These are phyloP conservation scores for Aporrectodea caliginosa DNA, from an alignment of 1,140 invertebrate species.

Conservation along the genomic window DNA sequence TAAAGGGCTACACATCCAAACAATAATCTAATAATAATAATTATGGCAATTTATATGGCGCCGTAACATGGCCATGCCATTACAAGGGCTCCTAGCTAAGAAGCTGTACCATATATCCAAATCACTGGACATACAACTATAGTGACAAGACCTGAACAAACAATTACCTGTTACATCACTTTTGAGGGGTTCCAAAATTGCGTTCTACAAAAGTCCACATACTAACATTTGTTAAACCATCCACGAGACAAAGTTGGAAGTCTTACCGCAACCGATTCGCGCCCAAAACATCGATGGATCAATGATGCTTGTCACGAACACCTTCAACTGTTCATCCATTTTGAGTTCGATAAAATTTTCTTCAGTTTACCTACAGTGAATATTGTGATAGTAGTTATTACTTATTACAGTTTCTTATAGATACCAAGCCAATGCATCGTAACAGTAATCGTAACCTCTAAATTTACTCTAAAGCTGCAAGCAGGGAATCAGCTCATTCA, in stretches of 20 bases:
- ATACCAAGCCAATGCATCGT: background rate
- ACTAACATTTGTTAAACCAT: background rate
- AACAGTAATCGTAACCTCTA: too few relatives aligned
- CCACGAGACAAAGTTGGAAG: too few relatives aligned
- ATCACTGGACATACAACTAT: too few relatives aligned
- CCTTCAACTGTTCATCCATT: conserved; percentile 2
- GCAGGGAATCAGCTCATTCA: too few relatives aligned
- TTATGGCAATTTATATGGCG: too few relatives aligned
- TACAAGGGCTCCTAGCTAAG: background rate
- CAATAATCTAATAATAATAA: too few relatives aligned
- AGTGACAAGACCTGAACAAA: background rate
- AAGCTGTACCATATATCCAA: background rate
- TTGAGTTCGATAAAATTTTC: background rate
- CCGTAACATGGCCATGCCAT: background rate
- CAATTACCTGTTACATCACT: background rate
- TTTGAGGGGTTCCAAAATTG: background rate
- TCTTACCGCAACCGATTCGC: background rate
- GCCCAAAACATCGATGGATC: background rate
- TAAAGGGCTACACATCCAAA: too few relatives aligned
- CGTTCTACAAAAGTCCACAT: background rate
- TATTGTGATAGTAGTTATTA: background rate
- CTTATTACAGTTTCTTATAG: background rate
- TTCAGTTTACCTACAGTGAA: background rate
- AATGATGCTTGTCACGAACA: background rate
- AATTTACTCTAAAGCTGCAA: too few relatives aligned